Conservation (phyloP, 2,797 vertebrate species). For the Numenius phaeopus region DNA sequence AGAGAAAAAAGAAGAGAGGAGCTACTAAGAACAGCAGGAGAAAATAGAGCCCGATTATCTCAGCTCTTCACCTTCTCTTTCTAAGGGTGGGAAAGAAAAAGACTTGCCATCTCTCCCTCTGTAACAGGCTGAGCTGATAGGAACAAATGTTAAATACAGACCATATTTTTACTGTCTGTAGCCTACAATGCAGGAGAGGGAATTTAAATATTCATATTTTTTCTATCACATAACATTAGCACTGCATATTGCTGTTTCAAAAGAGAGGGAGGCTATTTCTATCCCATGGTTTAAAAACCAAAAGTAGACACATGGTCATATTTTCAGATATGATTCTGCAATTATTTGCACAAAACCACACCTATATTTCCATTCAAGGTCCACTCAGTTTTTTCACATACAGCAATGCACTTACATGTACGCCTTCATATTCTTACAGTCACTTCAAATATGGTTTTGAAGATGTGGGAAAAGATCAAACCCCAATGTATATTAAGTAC, state of each 20-base stretch:
- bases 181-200: background rate
- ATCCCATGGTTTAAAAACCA: background rate
- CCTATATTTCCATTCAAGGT: background rate
- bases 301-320: background rate
- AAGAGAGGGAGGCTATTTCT: background rate
- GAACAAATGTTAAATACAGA: background rate
- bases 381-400: background rate
- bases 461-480: background rate
- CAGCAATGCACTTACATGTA: background rate
- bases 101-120: background rate
- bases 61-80: background rate
- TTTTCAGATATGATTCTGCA: background rate
- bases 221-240: background rate
- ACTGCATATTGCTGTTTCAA: background rate
- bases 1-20: background rate
- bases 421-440: background rate
- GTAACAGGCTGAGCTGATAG: background rate
- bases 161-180: background rate
- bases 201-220: background rate
- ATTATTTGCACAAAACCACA: background rate
- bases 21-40: background rate
- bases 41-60: background rate
- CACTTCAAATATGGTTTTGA: background rate
- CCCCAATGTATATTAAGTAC: background rate
- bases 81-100: background rate